Evolutionary conservation across 2,888 invertebrate species (phyloP).

Genomic region (Hemaris fuciformis): DNA sequence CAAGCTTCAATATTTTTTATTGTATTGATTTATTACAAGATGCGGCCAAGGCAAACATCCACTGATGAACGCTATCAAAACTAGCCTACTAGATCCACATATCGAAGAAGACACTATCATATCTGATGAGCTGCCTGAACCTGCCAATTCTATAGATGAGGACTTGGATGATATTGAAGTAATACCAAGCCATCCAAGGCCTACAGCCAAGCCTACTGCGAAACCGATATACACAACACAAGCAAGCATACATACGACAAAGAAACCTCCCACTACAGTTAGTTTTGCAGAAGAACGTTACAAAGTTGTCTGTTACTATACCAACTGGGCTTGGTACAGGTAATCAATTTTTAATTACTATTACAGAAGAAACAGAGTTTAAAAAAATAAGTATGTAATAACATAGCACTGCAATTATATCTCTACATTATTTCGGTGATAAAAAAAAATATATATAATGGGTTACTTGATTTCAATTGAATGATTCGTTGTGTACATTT

Average conservation of each 20-base stretch:
- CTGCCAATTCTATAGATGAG: conserved; percentile 58
- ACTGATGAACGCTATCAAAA: conserved; percentile 88
- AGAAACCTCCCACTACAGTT: conserved; percentile 40
- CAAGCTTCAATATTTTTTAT: not conserved
- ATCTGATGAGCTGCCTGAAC: conserved; percentile 43
- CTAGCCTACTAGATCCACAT: conserved; percentile 82
- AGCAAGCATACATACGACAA: conserved; percentile 43
- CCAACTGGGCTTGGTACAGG: conserved; percentile 96
- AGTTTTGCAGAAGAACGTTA: conserved; percentile 64
- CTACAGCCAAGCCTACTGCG: conserved; percentile 25
- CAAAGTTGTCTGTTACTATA: conserved; percentile 95
- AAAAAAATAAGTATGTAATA: not conserved
- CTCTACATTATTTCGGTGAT: conserved; percentile 2
- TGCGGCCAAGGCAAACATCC: conserved; percentile 92
- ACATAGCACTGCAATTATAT: not conserved
- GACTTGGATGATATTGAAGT: conserved; percentile 71
- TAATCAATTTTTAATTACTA: conserved; percentile 29
- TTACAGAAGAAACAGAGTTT: not conserved
- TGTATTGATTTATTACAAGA: conserved; percentile 45
- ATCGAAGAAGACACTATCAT: conserved; percentile 41
- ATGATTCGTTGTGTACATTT: too few species aligned
- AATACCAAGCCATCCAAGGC: conserved; percentile 38
- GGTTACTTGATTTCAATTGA: not conserved
- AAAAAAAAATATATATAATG: not conserved
- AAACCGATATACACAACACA: conserved; percentile 28